Evolutionary conservation across 2,888 invertebrate species (phyloP).

Genomic region (Deilephila elpenor): DNA sequence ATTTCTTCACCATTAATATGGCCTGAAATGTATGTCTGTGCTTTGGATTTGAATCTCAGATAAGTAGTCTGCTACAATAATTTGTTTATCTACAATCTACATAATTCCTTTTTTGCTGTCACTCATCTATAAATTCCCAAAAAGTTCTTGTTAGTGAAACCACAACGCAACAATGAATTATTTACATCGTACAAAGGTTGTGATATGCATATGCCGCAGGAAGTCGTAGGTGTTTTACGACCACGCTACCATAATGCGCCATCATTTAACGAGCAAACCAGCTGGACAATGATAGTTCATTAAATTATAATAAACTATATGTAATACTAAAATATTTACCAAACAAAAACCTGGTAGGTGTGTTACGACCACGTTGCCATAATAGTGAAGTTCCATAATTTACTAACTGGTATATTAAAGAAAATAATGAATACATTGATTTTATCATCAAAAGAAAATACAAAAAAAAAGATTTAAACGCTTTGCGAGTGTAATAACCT

Average conservation of each 20-base stretch:
- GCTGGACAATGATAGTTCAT: not conserved
- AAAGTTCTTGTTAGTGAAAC: not conserved
- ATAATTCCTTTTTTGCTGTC: not conserved
- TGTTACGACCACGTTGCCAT: not conserved
- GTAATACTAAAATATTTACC: not conserved
- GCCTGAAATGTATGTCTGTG: no score
- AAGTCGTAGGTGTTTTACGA: conserved; percentile 20
- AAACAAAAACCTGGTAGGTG: not conserved
- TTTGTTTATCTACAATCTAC: not conserved
- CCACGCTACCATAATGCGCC: not conserved
- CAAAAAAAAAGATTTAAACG: no score
- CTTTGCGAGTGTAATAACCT: no score
- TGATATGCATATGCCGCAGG: conserved; percentile 7
- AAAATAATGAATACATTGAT: not conserved
- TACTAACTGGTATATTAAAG: not conserved
- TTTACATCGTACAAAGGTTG: not conserved
- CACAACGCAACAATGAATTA: not conserved
- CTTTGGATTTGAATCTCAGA: no score
- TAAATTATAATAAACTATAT: not conserved
- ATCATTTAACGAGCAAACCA: not conserved
- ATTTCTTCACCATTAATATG: no score
- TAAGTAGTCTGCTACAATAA: no score
- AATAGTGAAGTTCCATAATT: not conserved
- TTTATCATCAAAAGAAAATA: no score
- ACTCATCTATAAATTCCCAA: not conserved